Conservation (phyloP, 2,888 invertebrate genomes). For the Chrysolina americana region DNA sequence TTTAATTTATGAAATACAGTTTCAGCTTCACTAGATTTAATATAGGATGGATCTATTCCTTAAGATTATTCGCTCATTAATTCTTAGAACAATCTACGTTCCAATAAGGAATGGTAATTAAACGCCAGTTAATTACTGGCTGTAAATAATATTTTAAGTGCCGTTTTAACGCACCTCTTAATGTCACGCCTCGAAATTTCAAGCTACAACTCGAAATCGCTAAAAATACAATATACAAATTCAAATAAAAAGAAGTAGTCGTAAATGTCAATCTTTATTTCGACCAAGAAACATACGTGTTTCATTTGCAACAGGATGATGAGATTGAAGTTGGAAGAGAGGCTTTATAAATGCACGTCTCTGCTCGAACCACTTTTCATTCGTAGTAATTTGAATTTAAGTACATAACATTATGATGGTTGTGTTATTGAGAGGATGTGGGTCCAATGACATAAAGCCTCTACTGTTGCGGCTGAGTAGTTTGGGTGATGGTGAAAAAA, state of each 20-base stretch:
- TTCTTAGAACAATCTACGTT: slow-evolving; percentile 67
- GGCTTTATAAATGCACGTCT: slow-evolving; percentile 24
- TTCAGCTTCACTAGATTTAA: slow-evolving; percentile 52
- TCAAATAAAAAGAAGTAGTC: slow-evolving; percentile 64
- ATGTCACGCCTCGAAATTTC: slow-evolving; percentile 69
- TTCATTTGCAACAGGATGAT: neutral
- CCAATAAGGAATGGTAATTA: slow-evolving; percentile 68
- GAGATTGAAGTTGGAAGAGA: slow-evolving; percentile 18
- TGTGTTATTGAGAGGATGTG: slow-evolving; percentile 58
- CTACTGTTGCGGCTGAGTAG: neutral
- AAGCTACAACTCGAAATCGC: slow-evolving; percentile 62
- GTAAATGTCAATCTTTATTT: slow-evolving; percentile 65
- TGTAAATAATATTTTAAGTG: slow-evolving; percentile 71
- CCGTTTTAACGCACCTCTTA: slow-evolving; percentile 70
- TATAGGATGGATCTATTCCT: slow-evolving; percentile 53
- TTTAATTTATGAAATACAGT: neutral
- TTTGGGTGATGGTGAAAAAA: neutral
- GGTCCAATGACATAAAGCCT: slow-evolving; percentile 23
- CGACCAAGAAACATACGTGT: neutral
- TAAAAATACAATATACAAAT: slow-evolving; percentile 66
- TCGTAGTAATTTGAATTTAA: slow-evolving; percentile 67
- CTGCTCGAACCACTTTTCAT: slow-evolving; percentile 42
- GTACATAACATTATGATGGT: slow-evolving; percentile 65
- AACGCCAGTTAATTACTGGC: slow-evolving; percentile 69
- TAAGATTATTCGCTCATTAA: slow-evolving; percentile 55